A percentile compares a stretch with the other conserved stretches of the same genome.
These are phyloP conservation scores for Garrulus glandarius DNA, from an alignment of 2,797 vertebrate genomes.

Conservation along the genomic window DNA sequence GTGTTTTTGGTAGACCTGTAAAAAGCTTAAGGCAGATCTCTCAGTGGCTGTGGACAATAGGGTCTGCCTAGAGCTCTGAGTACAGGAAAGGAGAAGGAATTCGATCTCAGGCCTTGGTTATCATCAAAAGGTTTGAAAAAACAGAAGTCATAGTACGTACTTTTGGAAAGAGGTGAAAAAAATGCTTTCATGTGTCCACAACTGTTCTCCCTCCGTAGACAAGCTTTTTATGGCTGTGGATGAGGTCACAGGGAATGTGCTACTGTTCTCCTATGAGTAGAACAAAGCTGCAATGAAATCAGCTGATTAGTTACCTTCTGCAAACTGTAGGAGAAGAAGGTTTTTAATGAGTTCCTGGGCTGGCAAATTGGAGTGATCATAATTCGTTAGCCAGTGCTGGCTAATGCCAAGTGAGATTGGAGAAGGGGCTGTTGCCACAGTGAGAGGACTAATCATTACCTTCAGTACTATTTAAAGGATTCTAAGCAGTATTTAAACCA, in stretches of 20 bases:
- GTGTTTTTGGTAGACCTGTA: background rate
- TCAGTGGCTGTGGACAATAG: background rate
- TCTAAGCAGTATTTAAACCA: background rate
- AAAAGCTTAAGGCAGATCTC: background rate
- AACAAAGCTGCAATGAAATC: background rate
- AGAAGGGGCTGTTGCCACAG: background rate
- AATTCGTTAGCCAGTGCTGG: background rate
- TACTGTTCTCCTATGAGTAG: background rate
- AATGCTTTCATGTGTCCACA: background rate
- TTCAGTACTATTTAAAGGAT: background rate
- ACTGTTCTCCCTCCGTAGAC: background rate
- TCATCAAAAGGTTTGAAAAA: background rate
- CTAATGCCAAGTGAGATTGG: background rate
- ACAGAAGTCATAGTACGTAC: background rate
- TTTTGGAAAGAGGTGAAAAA: background rate
- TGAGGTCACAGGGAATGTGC: background rate
- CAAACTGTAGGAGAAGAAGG: background rate
- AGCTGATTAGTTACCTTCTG: background rate
- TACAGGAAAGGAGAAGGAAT: background rate
- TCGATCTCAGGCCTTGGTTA: background rate
- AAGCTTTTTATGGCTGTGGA: background rate
- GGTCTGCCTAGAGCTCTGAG: background rate
- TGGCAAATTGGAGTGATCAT: background rate
- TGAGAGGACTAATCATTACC: background rate
- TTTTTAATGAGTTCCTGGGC: background rate